Conservation (phyloP, 2,888 invertebrate genomes). For the Hyalella azteca region DNA sequence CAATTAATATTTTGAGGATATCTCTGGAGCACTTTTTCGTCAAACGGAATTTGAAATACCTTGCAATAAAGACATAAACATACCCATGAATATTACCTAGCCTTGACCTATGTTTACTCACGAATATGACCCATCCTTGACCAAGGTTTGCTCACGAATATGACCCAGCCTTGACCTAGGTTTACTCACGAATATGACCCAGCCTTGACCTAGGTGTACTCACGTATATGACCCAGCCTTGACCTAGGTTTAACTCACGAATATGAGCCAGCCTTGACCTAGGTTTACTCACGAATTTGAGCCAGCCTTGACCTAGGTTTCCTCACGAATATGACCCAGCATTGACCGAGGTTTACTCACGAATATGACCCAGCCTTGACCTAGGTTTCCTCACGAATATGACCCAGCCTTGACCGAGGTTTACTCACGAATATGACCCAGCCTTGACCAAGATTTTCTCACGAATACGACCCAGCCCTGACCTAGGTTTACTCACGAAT, state of each 20-base stretch:
- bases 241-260: too few relatives aligned
- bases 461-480: background rate
- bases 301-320: too few relatives aligned
- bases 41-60: too few relatives aligned
- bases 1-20: too few relatives aligned
- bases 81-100: too few relatives aligned
- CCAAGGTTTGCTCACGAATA: background rate
- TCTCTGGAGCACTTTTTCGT: too few relatives aligned
- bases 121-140: background rate
- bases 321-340: too few relatives aligned
- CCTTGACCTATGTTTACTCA: background rate
- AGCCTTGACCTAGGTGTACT: too few relatives aligned
- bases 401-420: background rate
- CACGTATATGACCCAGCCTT: too few relatives aligned
- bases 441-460: background rate
- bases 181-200: background rate
- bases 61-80: too few relatives aligned
- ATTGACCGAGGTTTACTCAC: background rate
- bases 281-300: too few relatives aligned
- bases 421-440: background rate
- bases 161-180: background rate
- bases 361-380: background rate
- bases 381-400: background rate
- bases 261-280: too few relatives aligned
- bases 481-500: constrained; percentile 23